Percentiles rank a stretch among this genome's conserved stretches.
These are phyloP conservation scores for Lagocephalus sceleratus DNA, from an alignment of 2,797 vertebrate genomes.

Conservation along the genomic window DNA sequence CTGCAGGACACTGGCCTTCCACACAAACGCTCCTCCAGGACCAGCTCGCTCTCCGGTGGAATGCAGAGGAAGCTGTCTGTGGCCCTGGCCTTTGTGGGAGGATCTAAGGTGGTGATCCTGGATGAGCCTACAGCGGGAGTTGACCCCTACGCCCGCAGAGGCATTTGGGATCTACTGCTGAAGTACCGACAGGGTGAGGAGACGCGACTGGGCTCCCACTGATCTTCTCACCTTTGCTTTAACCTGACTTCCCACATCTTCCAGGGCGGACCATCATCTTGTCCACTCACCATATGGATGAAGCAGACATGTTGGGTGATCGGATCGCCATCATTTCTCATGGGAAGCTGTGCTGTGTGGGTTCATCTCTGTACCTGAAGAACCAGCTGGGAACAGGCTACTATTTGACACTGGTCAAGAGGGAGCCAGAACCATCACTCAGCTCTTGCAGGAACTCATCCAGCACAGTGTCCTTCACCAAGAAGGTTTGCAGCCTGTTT, in stretches of 20 bases:
- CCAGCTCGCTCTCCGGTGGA: slow-evolving; percentile 89
- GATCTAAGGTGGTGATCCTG: slow-evolving; percentile 95
- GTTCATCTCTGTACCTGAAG: slow-evolving; percentile 93
- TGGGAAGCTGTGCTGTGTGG: slow-evolving; percentile 93
- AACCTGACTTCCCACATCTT: not conserved
- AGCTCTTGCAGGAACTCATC: slow-evolving; percentile 92
- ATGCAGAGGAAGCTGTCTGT: slow-evolving; percentile 97
- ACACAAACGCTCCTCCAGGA: slow-evolving; percentile 85
- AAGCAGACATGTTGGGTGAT: slow-evolving; percentile 93
- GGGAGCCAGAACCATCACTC: slow-evolving; percentile 85
- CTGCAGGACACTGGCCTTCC: slow-evolving; percentile 87
- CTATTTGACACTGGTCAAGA: slow-evolving; percentile 95
- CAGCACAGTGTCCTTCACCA: slow-evolving; percentile 88
- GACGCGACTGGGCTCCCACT: no score
- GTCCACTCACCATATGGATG: slow-evolving; percentile 98
- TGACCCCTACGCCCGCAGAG: slow-evolving; percentile 92
- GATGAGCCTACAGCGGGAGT: slow-evolving; percentile 96
- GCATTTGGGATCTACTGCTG: slow-evolving; percentile 94
- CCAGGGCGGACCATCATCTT: slow-evolving; percentile 94
- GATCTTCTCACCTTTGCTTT: not conserved
- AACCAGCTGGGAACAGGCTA: slow-evolving; percentile 95
- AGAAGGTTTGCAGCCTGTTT: slow-evolving; percentile 75
- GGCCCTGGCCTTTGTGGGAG: slow-evolving; percentile 93
- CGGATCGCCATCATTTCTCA: slow-evolving; percentile 97
- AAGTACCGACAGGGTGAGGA: slow-evolving; percentile 88